Evolutionary conservation across 2,888 invertebrate species (phyloP).

Genomic region (Cataglyphis rosenhaueri): DNA sequence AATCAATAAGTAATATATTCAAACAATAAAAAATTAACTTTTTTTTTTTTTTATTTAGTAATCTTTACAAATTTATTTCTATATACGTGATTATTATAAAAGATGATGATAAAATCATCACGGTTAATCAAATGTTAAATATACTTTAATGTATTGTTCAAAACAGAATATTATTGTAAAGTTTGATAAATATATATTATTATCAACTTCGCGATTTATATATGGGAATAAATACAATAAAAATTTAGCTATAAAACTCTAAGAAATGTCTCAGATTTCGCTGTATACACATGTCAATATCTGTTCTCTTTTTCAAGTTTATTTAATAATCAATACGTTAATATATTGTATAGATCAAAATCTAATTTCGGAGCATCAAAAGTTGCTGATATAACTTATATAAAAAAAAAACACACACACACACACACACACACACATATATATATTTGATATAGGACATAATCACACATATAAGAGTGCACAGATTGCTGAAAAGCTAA

Average conservation of each 20-base stretch:
- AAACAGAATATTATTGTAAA: not conserved
- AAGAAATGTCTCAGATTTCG: not conserved
- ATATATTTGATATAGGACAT: not conserved
- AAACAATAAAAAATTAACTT: not conserved
- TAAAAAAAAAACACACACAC: no score
- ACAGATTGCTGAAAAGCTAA: not conserved
- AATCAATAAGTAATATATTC: not conserved
- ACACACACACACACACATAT: no score
- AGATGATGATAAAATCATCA: not conserved
- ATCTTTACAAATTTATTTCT: not conserved
- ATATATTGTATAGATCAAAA: constrained; percentile 2
- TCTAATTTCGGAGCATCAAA: constrained; percentile 16
- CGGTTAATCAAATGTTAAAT: not conserved
- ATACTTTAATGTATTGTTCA: not conserved
- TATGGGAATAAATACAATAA: not conserved
- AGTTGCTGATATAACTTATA: constrained; percentile 3
- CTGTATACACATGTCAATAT: not conserved
- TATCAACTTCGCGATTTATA: not conserved
- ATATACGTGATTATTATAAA: not conserved
- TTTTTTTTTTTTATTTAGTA: not conserved
- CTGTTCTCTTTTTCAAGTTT: not conserved
- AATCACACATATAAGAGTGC: not conserved
- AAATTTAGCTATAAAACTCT: not conserved
- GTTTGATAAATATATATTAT: not conserved
- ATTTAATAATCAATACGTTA: constrained; percentile 34